These are phyloP conservation scores for Clarias fuscus DNA, from an alignment of 2,797 vertebrate species.

Conservation along the genomic window DNA sequence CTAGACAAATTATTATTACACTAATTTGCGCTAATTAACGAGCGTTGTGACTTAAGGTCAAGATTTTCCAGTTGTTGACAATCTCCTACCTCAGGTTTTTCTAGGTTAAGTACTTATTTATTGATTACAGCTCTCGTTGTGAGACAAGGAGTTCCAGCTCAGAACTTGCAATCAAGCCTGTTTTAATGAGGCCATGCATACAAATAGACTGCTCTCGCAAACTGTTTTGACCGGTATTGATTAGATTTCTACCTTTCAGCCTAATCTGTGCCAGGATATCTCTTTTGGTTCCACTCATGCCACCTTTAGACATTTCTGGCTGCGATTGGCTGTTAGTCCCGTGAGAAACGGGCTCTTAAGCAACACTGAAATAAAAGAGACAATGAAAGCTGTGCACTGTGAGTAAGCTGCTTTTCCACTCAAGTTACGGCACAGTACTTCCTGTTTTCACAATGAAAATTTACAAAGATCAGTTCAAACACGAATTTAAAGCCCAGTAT, in stretches of 20 bases:
- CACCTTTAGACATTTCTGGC: slow-evolving; percentile 33
- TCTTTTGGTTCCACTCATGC: slow-evolving; percentile 41
- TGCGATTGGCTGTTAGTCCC: slow-evolving; percentile 23
- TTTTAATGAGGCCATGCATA: slow-evolving; percentile 68
- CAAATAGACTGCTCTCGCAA: slow-evolving; percentile 39
- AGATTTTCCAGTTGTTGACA: slow-evolving; percentile 34
- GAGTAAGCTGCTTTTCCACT: not conserved
- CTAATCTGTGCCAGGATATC: slow-evolving; percentile 34
- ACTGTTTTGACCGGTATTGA: slow-evolving; percentile 48
- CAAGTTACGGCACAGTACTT: not conserved
- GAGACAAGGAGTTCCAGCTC: slow-evolving; percentile 32
- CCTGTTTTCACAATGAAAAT: not conserved
- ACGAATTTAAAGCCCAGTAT: too few species aligned
- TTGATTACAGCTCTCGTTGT: slow-evolving; percentile 47
- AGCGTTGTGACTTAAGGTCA: slow-evolving; percentile 12
- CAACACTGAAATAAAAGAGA: not conserved
- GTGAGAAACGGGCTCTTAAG: not conserved
- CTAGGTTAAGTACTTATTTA: slow-evolving; percentile 46
- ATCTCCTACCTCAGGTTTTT: slow-evolving; percentile 32
- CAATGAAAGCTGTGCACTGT: not conserved
- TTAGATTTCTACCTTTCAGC: slow-evolving; percentile 32
- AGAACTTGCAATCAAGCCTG: slow-evolving; percentile 69
- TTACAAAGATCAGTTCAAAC: too few species aligned
- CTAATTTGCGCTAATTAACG: slow-evolving; percentile 34
- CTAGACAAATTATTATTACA: slow-evolving; percentile 9